Conservation (phyloP, 2,113 vertebrate species). For the Symphodus melops region DNA sequence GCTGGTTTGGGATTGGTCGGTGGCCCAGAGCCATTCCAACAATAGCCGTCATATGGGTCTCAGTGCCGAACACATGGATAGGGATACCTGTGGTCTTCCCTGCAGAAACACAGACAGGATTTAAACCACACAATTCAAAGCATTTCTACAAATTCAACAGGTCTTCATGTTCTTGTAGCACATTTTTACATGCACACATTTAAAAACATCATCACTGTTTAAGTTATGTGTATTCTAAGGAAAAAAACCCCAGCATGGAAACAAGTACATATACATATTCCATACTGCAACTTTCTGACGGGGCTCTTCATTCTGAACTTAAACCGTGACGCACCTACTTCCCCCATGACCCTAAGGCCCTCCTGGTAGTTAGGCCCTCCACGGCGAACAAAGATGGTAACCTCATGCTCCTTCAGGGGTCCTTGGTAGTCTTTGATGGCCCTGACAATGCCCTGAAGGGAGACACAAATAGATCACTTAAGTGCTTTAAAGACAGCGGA, state of each 20-base stretch:
- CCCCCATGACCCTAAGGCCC: slow-evolving; percentile 96
- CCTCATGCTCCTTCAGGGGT: slow-evolving; percentile 94
- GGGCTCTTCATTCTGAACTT: background rate
- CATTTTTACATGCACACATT: too few relatives aligned
- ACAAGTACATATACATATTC: background rate
- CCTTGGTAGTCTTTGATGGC: slow-evolving; percentile 96
- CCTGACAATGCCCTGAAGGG: slow-evolving; percentile 91
- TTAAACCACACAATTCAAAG: background rate
- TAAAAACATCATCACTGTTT: too few relatives aligned
- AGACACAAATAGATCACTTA: background rate
- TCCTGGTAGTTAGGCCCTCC: slow-evolving; percentile 98
- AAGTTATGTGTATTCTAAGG: background rate
- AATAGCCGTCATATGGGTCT: slow-evolving; percentile 98
- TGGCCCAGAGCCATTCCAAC: slow-evolving; percentile 97
- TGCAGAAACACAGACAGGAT: slow-evolving; percentile 57
- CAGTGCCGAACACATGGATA: slow-evolving; percentile 96
- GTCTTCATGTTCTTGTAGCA: too few relatives aligned
- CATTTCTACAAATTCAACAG: too few relatives aligned
- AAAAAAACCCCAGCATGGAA: background rate
- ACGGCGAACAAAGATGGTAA: slow-evolving; percentile 95
- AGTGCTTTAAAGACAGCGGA: background rate
- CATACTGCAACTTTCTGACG: background rate
- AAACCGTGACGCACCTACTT: slow-evolving; percentile 90
- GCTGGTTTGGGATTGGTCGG: slow-evolving; percentile 93
- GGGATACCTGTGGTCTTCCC: slow-evolving; percentile 98